Percentiles rank a stretch among this genome's conserved stretches.
Evolutionary conservation across 2,888 invertebrate genomes (phyloP).

Genomic region (Aelia acuminata): DNA sequence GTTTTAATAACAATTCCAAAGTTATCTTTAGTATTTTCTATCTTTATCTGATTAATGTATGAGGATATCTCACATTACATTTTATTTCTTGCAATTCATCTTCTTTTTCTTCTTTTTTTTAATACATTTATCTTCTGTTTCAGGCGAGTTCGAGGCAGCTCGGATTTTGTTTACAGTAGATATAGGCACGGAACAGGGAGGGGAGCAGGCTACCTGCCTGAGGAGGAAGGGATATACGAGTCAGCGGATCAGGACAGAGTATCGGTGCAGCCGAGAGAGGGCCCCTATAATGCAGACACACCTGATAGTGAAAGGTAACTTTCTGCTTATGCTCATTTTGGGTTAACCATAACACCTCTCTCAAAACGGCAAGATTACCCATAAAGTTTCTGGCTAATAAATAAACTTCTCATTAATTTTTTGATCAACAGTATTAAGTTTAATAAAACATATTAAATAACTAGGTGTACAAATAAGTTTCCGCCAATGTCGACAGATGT

Average conservation of each 20-base stretch:
- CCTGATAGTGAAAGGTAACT: constrained; percentile 91
- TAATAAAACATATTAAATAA: too few species aligned
- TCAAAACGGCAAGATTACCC: neutral
- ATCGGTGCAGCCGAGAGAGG: constrained; percentile 69
- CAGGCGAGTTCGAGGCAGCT: constrained; percentile 63
- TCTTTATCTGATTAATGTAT: too few species aligned
- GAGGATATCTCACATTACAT: neutral
- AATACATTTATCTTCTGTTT: constrained; percentile 49
- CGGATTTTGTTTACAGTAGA: constrained; percentile 79
- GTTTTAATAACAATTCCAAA: neutral
- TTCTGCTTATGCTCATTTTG: constrained; percentile 45
- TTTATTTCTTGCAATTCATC: neutral
- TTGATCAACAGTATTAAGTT: too few species aligned
- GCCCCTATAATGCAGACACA: constrained; percentile 77
- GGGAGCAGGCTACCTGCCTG: constrained; percentile 73
- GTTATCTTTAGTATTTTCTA: neutral
- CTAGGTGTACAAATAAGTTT: too few species aligned
- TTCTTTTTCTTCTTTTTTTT: neutral
- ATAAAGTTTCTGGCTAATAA: neutral
- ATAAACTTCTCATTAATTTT: neutral
- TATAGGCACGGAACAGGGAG: constrained; percentile 76
- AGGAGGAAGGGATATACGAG: constrained; percentile 90
- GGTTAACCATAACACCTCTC: neutral
- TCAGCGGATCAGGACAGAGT: constrained; percentile 82
- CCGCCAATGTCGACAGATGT: too few species aligned